Conservation (phyloP, 2,888 invertebrate species). For the Leptinotarsa tumamoca region DNA sequence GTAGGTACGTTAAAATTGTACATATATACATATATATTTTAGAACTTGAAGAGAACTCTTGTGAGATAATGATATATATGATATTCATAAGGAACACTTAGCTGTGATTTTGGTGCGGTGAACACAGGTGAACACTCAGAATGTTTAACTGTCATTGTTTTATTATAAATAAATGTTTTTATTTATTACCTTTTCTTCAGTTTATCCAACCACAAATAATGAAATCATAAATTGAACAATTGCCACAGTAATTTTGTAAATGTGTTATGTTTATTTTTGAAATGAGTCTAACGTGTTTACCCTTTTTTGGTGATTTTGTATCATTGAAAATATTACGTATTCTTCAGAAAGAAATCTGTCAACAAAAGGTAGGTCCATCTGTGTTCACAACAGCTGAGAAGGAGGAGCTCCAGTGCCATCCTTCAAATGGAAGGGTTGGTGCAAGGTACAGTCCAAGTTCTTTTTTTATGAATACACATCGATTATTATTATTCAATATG, state of each 20-base stretch:
- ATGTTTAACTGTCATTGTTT: constrained; percentile 48
- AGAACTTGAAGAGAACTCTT: constrained; percentile 34
- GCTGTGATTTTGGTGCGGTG: constrained; percentile 65
- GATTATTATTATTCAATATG: constrained; percentile 22
- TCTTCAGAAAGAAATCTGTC: constrained; percentile 14
- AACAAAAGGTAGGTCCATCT: constrained; percentile 66
- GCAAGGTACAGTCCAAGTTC: constrained; percentile 78
- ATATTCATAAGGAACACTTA: constrained; percentile 47
- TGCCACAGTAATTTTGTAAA: not conserved
- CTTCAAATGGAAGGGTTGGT: constrained; percentile 84
- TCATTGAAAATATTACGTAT: constrained; percentile 3
- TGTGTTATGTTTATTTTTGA: not conserved
- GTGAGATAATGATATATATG: constrained; percentile 25
- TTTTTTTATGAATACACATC: constrained; percentile 43
- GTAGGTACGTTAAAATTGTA: constrained; percentile 44
- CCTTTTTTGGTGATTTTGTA: constrained; percentile 19
- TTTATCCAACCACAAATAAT: constrained; percentile 30
- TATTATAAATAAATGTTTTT: constrained; percentile 43
- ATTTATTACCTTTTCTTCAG: constrained; percentile 38
- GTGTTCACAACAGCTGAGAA: constrained; percentile 68
- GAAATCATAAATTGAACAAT: constrained; percentile 3
- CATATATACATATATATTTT: constrained; percentile 48
- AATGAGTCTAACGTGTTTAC: not conserved
- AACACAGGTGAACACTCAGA: constrained; percentile 63
- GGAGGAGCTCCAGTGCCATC: constrained; percentile 80